Percentiles rank a stretch among this genome's conserved stretches.
Evolutionary conservation across 2,888 invertebrate species (phyloP).

Genomic region (Diplolepis rosae): DNA sequence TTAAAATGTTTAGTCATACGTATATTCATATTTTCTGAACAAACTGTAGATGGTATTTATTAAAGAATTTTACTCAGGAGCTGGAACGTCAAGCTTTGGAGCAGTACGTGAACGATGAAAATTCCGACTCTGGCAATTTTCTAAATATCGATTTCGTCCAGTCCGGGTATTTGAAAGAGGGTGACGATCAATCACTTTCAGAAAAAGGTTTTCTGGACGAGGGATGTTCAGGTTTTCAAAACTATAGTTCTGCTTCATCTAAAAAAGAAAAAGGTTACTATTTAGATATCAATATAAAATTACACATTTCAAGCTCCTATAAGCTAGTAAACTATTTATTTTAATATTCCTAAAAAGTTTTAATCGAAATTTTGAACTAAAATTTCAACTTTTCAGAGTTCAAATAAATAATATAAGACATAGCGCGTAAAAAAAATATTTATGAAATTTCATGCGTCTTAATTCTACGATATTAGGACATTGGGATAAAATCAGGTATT

Average conservation of each 20-base stretch:
- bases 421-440: no score
- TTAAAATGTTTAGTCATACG: no score
- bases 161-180: slow-evolving; percentile 32
- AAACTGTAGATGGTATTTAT: not conserved
- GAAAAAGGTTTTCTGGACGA: slow-evolving; percentile 20
- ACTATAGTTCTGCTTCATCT: slow-evolving; percentile 44
- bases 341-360: no score
- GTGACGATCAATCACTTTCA: slow-evolving; percentile 39
- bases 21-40: no score
- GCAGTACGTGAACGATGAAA: slow-evolving; percentile 61
- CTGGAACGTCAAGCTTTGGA: slow-evolving; percentile 68
- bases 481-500: no score
- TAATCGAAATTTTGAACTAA: no score
- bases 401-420: no score
- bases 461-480: no score
- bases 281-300: not conserved
- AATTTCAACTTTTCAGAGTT: no score
- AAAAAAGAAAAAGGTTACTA: slow-evolving; percentile 2
- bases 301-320: not conserved
- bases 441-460: no score
- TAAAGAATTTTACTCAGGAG: slow-evolving; percentile 56
- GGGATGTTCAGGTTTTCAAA: slow-evolving; percentile 50
- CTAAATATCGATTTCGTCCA: slow-evolving; percentile 16
- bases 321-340: not conserved
- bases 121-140: slow-evolving; percentile 2